A percentile compares a stretch with the other conserved stretches of the same genome.
phyloP scores from a whole-genome alignment of 2,797 vertebrate species.

The Thripadectes ignobilis region DNA sequence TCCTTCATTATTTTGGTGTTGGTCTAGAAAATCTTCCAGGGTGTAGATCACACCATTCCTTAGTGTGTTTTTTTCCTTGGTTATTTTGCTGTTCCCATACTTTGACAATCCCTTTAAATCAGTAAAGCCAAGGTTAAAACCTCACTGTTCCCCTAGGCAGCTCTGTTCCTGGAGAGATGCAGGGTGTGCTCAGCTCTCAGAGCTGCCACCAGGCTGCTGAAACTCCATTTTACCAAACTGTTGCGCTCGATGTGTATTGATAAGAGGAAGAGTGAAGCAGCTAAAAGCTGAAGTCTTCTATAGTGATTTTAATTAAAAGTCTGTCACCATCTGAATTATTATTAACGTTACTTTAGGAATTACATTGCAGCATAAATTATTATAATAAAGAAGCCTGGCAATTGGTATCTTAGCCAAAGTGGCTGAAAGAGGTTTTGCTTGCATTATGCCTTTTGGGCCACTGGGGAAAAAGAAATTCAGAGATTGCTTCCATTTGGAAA shows the following conservation, averaged over 20 bases:
- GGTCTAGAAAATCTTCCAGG: neutral
- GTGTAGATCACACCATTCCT: neutral
- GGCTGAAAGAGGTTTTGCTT: neutral
- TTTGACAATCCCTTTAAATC: neutral
- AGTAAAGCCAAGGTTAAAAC: neutral
- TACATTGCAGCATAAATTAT: conserved; percentile 17
- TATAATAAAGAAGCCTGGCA: neutral
- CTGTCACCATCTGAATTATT: conserved; percentile 45
- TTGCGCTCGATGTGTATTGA: neutral
- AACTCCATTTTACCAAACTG: neutral
- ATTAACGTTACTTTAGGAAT: conserved; percentile 37
- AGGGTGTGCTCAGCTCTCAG: neutral
- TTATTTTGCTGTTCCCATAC: neutral
- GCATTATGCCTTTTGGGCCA: neutral
- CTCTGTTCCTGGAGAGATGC: neutral
- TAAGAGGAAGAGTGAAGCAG: neutral
- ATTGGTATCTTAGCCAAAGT: neutral
- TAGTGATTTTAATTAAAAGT: conserved; percentile 8
- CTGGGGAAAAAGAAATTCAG: neutral
- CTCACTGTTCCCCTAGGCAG: neutral
- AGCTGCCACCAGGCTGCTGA: neutral
- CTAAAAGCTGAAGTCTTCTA: neutral
- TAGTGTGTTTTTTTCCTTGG: neutral
- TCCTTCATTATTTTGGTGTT: neutral
- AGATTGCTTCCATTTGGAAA: neutral